Evolutionary conservation across 2,113 vertebrate genomes (phyloP).

Genomic region (Microcebus jonahi): DNA sequence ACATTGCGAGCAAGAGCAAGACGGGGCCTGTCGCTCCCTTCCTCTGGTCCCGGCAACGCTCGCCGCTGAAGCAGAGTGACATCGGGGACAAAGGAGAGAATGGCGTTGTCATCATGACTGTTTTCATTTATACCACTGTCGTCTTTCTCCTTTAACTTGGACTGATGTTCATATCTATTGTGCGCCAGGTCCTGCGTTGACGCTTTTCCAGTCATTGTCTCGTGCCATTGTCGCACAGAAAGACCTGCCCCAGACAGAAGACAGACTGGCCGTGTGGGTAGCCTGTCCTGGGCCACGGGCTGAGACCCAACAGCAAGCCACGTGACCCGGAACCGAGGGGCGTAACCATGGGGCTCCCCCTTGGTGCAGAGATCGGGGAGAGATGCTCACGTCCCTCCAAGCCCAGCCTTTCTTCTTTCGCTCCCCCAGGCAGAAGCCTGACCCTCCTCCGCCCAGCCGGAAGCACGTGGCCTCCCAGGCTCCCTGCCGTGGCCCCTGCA

Average conservation of each 20-base stretch:
- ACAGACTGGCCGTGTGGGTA: too few species aligned
- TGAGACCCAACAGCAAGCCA: not conserved
- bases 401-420: not conserved
- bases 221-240: accelerated
- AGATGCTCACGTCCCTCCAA: not conserved
- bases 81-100: not conserved
- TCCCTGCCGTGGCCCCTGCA: not conserved
- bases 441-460: accelerated
- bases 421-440: not conserved
- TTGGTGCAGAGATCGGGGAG: not conserved
- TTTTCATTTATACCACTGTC: not conserved
- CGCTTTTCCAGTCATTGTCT: accelerated
- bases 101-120: accelerated
- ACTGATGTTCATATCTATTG: accelerated
- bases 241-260: not conserved
- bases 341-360: accelerated
- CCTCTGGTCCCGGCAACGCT: not conserved
- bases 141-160: not conserved
- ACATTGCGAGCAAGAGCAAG: not conserved
- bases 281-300: accelerated
- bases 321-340: too few species aligned
- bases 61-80: accelerated
- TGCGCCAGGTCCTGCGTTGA: accelerated
- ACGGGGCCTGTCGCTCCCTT: not conserved
- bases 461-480: accelerated